phyloP scores from a whole-genome alignment of 2,888 invertebrate species.

The Amphimallon solstitiale region DNA sequence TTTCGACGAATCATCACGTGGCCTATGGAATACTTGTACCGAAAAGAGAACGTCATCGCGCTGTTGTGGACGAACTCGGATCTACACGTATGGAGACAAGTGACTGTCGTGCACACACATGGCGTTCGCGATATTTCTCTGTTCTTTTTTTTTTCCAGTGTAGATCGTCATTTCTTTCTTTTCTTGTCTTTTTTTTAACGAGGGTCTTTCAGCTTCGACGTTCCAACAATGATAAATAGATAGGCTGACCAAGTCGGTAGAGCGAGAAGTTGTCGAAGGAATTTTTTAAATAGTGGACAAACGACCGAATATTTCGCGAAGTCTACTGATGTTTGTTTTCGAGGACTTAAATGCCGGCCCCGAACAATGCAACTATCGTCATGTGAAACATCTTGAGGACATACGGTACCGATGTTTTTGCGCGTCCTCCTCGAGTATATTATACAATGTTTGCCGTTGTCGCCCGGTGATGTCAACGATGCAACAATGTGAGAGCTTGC shows the following conservation, averaged over 20 bases:
- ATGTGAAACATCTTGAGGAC: constrained; percentile 19
- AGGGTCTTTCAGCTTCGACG: too few species aligned
- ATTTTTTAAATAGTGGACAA: constrained; percentile 16
- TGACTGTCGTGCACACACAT: constrained; percentile 2
- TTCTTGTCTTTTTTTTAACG: too few species aligned
- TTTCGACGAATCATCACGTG: constrained; percentile 48
- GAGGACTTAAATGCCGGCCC: constrained; percentile 3
- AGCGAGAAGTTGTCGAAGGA: constrained; percentile 1
- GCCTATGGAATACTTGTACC: constrained; percentile 54
- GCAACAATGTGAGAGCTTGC: too few species aligned
- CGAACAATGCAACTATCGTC: background rate
- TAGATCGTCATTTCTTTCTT: background rate
- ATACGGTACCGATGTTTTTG: constrained; percentile 22
- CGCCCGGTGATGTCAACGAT: background rate
- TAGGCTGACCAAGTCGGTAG: background rate
- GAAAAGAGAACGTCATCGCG: constrained; percentile 50
- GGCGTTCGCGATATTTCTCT: background rate
- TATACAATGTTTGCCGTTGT: constrained; percentile 4
- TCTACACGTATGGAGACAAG: background rate
- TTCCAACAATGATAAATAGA: too few species aligned
- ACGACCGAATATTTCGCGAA: background rate
- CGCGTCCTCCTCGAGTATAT: background rate
- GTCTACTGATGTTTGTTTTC: background rate
- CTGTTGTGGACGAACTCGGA: background rate
- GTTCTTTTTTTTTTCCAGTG: constrained; percentile 1